phyloP scores from a whole-genome alignment of 2,888 invertebrate species.

The Bruchidius siliquastri region DNA sequence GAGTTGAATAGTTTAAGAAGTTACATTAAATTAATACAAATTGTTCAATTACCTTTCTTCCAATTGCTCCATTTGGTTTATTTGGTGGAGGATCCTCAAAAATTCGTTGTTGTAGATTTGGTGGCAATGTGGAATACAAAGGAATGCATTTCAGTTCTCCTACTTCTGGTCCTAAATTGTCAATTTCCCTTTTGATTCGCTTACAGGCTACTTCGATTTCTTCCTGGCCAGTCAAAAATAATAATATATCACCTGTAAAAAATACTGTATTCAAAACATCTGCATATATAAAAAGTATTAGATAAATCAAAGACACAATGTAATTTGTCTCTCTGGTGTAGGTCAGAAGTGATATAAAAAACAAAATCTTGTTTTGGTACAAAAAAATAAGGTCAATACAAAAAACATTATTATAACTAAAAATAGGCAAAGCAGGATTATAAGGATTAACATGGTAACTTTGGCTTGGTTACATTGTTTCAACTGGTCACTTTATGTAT shows the following conservation, averaged over 20 bases:
- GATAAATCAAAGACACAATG: too few relatives aligned
- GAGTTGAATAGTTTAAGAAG: too few relatives aligned
- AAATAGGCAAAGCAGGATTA: too few relatives aligned
- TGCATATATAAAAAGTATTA: neutral
- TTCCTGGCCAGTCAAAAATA: slow-evolving; percentile 59
- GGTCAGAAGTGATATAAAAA: too few relatives aligned
- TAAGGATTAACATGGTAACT: too few relatives aligned
- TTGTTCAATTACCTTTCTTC: slow-evolving; percentile 54
- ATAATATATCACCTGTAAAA: slow-evolving; percentile 25
- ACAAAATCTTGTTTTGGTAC: too few relatives aligned
- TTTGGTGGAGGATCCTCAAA: slow-evolving; percentile 95
- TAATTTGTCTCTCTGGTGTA: too few relatives aligned
- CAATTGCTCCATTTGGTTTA: slow-evolving; percentile 69
- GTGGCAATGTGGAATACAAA: slow-evolving; percentile 95
- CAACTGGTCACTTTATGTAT: too few relatives aligned
- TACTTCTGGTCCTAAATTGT: slow-evolving; percentile 92
- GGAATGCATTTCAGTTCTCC: slow-evolving; percentile 98
- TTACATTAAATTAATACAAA: too few relatives aligned
- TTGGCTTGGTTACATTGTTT: too few relatives aligned
- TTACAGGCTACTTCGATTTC: slow-evolving; percentile 99
- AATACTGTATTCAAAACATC: neutral
- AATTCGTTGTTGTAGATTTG: slow-evolving; percentile 93
- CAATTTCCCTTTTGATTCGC: slow-evolving; percentile 90
- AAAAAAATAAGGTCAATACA: too few relatives aligned
- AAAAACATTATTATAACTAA: too few relatives aligned